Percentiles rank a stretch among this genome's conserved stretches.
Conservation (phyloP, 2,888 invertebrate species). For the Drosophila mettleri region DNA sequence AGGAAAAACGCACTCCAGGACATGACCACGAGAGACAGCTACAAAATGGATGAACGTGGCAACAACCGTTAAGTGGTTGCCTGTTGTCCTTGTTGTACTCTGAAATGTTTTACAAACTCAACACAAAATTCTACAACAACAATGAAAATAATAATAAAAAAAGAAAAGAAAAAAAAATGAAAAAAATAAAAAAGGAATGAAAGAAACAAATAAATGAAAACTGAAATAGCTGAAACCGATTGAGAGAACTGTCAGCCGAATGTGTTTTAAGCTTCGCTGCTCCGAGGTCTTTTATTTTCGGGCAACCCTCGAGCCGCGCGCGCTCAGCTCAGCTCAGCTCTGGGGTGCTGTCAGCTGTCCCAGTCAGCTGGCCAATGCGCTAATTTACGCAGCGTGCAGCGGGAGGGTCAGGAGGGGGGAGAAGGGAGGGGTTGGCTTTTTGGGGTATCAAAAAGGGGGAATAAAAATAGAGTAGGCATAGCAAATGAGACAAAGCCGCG, state of each 20-base stretch:
- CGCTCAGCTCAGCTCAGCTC: too few species aligned
- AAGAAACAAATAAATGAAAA: constrained; percentile 20
- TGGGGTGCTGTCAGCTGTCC: constrained; percentile 48
- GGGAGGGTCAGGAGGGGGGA: too few species aligned
- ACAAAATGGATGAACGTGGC: constrained; percentile 78
- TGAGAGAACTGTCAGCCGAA: constrained; percentile 28
- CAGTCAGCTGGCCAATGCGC: constrained; percentile 55
- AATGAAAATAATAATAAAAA: constrained; percentile 6
- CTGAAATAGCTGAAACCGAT: constrained; percentile 39
- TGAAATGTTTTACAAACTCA: constrained; percentile 79
- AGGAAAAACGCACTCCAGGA: constrained; percentile 70
- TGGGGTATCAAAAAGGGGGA: constrained; percentile 11
- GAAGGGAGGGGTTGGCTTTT: constrained; percentile 1
- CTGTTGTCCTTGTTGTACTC: constrained; percentile 75
- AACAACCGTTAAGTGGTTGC: constrained; percentile 80
- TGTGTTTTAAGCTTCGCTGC: constrained; percentile 22
- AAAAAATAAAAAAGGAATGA: not conserved
- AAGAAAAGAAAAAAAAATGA: not conserved
- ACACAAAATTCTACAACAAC: constrained; percentile 46
- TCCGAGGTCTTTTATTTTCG: not conserved
- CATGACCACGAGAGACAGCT: constrained; percentile 50
- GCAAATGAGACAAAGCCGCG: constrained; percentile 55
- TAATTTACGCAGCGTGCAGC: constrained; percentile 51
- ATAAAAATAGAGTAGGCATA: constrained; percentile 51
- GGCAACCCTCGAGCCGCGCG: constrained; percentile 19